phyloP scores from a whole-genome alignment of 2,113 vertebrate species.

The Neoarius graeffei region DNA sequence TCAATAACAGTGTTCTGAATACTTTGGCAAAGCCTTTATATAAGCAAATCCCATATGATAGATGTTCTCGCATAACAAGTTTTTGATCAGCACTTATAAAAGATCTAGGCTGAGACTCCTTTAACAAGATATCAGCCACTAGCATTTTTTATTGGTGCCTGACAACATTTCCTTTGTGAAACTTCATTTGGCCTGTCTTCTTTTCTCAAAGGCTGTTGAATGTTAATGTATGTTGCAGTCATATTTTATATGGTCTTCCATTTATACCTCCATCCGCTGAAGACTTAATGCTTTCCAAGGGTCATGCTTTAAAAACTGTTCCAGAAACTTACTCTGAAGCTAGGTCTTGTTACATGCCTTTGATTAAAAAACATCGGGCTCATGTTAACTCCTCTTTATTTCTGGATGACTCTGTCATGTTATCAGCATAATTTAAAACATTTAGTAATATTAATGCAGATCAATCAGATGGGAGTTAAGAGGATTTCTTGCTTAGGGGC shows the following conservation, averaged over 20 bases:
- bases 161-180: conserved; percentile 29
- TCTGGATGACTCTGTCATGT: conserved; percentile 24
- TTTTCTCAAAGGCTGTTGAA: conserved; percentile 25
- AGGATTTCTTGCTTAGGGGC: conserved; percentile 4
- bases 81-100: conserved; percentile 34
- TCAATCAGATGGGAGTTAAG: conserved; percentile 5
- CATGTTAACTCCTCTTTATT: conserved; percentile 41
- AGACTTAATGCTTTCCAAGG: conserved; percentile 39
- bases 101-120: neutral
- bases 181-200: conserved; percentile 28
- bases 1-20: conserved; percentile 28
- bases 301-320: conserved; percentile 11
- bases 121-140: conserved; percentile 8
- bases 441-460: neutral
- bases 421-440: conserved; percentile 8
- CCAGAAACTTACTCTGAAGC: conserved; percentile 25
- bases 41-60: conserved; percentile 4
- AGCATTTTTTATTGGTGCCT: conserved; percentile 11
- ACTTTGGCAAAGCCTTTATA: conserved; percentile 11
- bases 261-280: conserved; percentile 26
- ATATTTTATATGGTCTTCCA: conserved; percentile 27
- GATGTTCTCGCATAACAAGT: conserved; percentile 21
- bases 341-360: conserved; percentile 21
- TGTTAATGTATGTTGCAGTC: conserved; percentile 42
- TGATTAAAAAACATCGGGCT: conserved; percentile 31